These are phyloP conservation scores for Podarcis muralis DNA, from an alignment of 2,113 vertebrate species.

Conservation along the genomic window DNA sequence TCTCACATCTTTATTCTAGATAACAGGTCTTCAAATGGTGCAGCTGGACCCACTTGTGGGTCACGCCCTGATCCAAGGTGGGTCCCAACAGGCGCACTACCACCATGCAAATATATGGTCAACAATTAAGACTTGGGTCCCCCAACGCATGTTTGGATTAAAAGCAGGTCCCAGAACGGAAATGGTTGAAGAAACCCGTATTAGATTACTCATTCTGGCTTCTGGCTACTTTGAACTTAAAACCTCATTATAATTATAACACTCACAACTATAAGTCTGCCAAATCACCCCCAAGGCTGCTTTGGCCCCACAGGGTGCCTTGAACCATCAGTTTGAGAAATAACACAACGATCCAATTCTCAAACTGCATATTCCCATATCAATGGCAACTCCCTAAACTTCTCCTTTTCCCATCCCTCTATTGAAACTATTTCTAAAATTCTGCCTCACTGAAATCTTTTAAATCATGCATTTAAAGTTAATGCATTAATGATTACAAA, in stretches of 20 bases:
- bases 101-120: too few relatives aligned
- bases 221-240: too few relatives aligned
- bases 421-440: neutral
- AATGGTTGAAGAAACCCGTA: too few relatives aligned
- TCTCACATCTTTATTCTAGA: neutral
- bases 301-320: neutral
- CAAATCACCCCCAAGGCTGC: neutral
- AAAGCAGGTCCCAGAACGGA: too few relatives aligned
- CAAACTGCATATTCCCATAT: neutral
- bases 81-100: too few relatives aligned
- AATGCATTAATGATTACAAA: neutral
- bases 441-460: neutral
- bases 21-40: neutral
- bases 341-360: neutral
- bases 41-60: too few relatives aligned
- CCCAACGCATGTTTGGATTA: too few relatives aligned
- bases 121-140: too few relatives aligned
- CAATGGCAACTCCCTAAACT: neutral
- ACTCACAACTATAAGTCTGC: neutral
- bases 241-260: neutral
- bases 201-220: neutral
- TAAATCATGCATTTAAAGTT: neutral
- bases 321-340: neutral
- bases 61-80: too few relatives aligned
- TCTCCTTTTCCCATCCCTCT: neutral